Evolutionary conservation across 2,888 invertebrate species (phyloP).

Genomic region (Netelia virgata): DNA sequence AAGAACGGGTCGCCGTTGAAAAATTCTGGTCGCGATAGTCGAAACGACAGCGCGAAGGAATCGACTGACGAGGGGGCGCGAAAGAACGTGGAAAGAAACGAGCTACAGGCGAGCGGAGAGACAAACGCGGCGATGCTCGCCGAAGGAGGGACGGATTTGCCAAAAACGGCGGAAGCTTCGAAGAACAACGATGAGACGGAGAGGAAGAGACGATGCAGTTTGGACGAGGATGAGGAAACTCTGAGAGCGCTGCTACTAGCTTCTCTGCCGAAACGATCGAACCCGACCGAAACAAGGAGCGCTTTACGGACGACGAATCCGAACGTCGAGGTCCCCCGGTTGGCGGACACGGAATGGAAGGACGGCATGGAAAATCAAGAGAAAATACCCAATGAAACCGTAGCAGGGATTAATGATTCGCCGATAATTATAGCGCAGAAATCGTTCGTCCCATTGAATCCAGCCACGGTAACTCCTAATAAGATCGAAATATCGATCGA

Average conservation of each 20-base stretch:
- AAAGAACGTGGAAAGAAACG: background rate
- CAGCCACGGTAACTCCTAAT: background rate
- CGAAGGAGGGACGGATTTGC: conserved; percentile 15
- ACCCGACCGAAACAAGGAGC: conserved; percentile 39
- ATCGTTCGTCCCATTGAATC: background rate
- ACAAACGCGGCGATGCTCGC: background rate
- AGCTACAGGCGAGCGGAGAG: background rate
- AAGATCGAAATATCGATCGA: background rate
- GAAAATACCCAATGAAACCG: conserved; percentile 18
- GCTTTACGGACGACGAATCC: conserved; percentile 34
- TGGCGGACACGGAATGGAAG: conserved; percentile 37
- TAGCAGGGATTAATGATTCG: background rate
- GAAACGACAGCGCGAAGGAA: background rate
- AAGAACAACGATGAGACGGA: conserved; percentile 35
- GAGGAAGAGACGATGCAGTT: conserved; percentile 75
- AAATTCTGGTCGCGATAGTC: conserved; percentile 9
- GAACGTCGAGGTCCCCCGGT: conserved; percentile 7
- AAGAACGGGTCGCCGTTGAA: background rate
- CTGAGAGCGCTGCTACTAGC: conserved; percentile 80
- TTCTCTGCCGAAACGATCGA: conserved; percentile 78
- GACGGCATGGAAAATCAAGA: conserved; percentile 26
- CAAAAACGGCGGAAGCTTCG: background rate
- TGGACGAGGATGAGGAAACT: conserved; percentile 83
- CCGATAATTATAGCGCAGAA: conserved; percentile 42
- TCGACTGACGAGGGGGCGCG: background rate